Conservation (phyloP, 2,797 vertebrate genomes). For the Anguilla megastoma region DNA sequence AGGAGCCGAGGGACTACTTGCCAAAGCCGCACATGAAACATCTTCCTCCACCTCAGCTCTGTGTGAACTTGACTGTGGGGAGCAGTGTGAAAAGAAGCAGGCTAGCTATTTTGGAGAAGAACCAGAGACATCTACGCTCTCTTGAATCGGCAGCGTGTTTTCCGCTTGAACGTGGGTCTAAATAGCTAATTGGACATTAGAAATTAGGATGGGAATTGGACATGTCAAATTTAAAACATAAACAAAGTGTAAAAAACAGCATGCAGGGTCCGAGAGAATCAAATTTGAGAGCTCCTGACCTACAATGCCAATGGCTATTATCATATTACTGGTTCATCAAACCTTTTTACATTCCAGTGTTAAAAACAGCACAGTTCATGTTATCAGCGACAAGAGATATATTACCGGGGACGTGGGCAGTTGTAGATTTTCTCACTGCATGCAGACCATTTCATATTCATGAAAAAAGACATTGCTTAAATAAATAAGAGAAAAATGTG, state of each 20-base stretch:
- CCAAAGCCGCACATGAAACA: too few relatives aligned
- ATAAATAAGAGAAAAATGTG: conserved; percentile 32
- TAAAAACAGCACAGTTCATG: conserved; percentile 21
- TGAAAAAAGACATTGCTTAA: conserved; percentile 6
- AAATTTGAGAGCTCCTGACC: not conserved
- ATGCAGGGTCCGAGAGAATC: not conserved
- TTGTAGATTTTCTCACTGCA: conserved; percentile 12
- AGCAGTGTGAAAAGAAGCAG: too few relatives aligned
- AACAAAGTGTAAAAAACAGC: not conserved
- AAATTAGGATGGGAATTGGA: not conserved
- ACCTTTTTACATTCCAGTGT: conserved; percentile 14
- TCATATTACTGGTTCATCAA: not conserved
- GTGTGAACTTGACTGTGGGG: too few relatives aligned
- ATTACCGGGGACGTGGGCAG: not conserved
- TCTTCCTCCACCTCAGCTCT: too few relatives aligned
- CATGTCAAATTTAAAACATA: not conserved
- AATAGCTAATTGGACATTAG: too few relatives aligned
- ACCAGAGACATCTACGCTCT: not conserved
- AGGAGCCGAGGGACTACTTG: too few relatives aligned
- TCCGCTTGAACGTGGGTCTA: too few relatives aligned
- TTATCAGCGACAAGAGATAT: conserved; percentile 18
- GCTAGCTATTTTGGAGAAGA: too few relatives aligned
- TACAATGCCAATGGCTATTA: not conserved
- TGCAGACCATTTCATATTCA: conserved; percentile 31
- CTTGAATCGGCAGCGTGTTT: too few relatives aligned